Conservation (phyloP, 2,888 invertebrate species). For the Bellardia pandia region DNA sequence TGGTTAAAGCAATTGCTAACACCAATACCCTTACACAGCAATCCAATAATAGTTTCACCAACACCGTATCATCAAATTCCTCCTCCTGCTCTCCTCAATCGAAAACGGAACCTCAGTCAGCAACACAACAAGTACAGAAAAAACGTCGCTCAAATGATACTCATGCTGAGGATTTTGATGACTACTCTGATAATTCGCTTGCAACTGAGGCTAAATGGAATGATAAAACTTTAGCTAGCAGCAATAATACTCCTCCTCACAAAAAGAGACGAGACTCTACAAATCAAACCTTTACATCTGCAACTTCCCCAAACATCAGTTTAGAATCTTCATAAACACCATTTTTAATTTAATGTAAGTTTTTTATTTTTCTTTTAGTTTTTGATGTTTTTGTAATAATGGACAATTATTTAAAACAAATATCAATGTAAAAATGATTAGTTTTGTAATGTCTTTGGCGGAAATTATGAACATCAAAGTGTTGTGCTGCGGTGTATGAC, state of each 20-base stretch:
- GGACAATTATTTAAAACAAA: slow-evolving; percentile 20
- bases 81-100: slow-evolving; percentile 50
- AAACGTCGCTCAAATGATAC: slow-evolving; percentile 44
- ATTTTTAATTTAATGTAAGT: slow-evolving; percentile 45
- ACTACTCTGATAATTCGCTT: background rate
- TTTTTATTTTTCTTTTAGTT: slow-evolving; percentile 37
- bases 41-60: slow-evolving; percentile 39
- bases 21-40: slow-evolving; percentile 16
- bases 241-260: slow-evolving; percentile 75
- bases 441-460: too few relatives aligned
- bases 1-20: slow-evolving; percentile 79
- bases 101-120: background rate
- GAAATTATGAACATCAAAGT: background rate
- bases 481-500: background rate
- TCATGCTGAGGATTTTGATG: background rate
- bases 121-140: slow-evolving; percentile 43
- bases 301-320: slow-evolving; percentile 17
- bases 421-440: background rate
- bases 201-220: slow-evolving; percentile 20
- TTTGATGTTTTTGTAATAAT: slow-evolving; percentile 44
- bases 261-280: slow-evolving; percentile 76
- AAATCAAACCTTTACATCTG: background rate
- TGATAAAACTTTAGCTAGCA: slow-evolving; percentile 6
- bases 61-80: slow-evolving; percentile 23
- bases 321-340: slow-evolving; percentile 52